Evolutionary conservation across 2,888 invertebrate species (phyloP), one percentile per base, ranked within the genome.

Genomic region (Xanthia icteritia): DNA sequence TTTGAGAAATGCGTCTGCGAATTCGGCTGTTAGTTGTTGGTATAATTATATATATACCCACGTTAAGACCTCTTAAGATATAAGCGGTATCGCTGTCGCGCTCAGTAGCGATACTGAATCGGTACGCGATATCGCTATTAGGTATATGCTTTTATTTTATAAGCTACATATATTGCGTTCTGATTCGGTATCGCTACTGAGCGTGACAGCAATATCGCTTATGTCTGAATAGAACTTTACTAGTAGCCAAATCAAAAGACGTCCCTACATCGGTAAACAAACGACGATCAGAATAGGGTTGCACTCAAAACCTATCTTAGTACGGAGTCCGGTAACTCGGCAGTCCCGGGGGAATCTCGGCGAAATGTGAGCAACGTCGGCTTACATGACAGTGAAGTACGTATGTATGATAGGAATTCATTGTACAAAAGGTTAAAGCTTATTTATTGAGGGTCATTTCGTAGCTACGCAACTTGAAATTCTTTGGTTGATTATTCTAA

Each of bases 311-410:
- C 76, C 81, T 71, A 86, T 88, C 86, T 88, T 84, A 81, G 84
- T 81, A 83, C 89, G 86, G 82, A 61, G 71, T 67, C 73, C 78
- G 78, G 77, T 81, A 85, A 88, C 77, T 86, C 84, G 81, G 87
- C 79, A 88, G 84, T 91, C 89, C 90, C 86, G 60, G 63, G 91
- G 90, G 90, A 91, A 90, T 88, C 83, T 85, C 76, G 72, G 87
- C 84, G 68, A 90, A 89, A 90, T 90, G 85, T 77, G 71, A 72
- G 48, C 70, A 81, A 68, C 79, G 66, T 83, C 58, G 87, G 85
- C 72, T 88, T 84, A 91, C 87, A 91, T 90, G 88, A 81, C 82
- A 81, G 77, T 85, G 86, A 88, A 63, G 76, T 80, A 85, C 73
- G 80, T 86, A 82, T 51, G 80, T 73, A 87, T 79, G 75, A 79